These are phyloP conservation scores for Coleophora deauratella DNA, from an alignment of 2,888 invertebrate species.

Conservation along the genomic window DNA sequence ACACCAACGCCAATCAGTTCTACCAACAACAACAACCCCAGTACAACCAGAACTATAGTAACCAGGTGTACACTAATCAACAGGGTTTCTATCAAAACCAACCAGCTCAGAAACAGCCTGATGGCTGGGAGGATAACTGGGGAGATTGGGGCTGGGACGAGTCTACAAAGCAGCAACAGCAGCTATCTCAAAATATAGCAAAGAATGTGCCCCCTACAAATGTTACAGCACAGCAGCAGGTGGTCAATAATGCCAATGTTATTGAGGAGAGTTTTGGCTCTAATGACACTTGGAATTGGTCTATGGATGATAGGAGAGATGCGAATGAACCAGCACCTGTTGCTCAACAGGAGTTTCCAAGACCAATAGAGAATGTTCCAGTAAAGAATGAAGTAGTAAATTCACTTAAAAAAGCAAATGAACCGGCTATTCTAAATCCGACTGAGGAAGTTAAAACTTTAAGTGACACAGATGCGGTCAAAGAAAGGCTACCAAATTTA, in stretches of 20 bases:
- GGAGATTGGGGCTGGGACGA: slow-evolving; percentile 79
- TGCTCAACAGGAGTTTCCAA: slow-evolving; percentile 24
- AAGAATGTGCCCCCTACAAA: slow-evolving; percentile 11
- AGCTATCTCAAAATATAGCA: slow-evolving; percentile 18
- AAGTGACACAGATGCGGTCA: slow-evolving; percentile 52
- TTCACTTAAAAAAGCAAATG: too few relatives aligned
- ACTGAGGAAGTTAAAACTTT: slow-evolving; percentile 47
- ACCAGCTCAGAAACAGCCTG: slow-evolving; percentile 32
- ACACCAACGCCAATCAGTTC: slow-evolving; percentile 49
- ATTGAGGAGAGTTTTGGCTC: slow-evolving; percentile 75
- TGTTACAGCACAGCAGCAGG: slow-evolving; percentile 15
- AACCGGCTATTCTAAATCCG: too few relatives aligned
- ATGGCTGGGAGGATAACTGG: slow-evolving; percentile 68
- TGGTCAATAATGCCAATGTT: slow-evolving; percentile 57
- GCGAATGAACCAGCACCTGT: slow-evolving; percentile 21
- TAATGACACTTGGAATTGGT: slow-evolving; percentile 77
- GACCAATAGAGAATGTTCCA: slow-evolving; percentile 19
- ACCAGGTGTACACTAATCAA: slow-evolving; percentile 35
- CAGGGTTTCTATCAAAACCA: slow-evolving; percentile 48
- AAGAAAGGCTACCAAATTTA: slow-evolving; percentile 58
- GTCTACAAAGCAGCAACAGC: slow-evolving; percentile 46
- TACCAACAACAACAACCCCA: slow-evolving; percentile 39
- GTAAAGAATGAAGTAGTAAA: slow-evolving; percentile 25
- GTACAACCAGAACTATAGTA: slow-evolving; percentile 46
- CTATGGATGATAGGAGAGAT: slow-evolving; percentile 63